phyloP scores from a whole-genome alignment of 2,888 invertebrate species.

The Epicampocera succincta region DNA sequence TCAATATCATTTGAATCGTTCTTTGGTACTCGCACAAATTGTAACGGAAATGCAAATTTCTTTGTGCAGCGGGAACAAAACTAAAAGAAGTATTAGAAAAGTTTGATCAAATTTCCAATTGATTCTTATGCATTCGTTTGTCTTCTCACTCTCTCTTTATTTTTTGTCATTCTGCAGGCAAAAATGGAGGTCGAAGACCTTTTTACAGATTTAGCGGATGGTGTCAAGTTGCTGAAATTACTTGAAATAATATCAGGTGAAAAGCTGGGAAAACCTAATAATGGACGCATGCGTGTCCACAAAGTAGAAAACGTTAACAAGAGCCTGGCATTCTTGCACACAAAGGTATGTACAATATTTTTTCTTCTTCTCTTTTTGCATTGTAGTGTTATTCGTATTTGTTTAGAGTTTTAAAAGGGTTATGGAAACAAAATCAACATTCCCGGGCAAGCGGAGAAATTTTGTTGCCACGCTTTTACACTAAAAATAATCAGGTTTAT shows the following conservation, averaged over 20 bases:
- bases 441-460: no score
- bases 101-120: constrained; percentile 44
- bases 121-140: constrained; percentile 16
- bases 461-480: no score
- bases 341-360: constrained; percentile 85
- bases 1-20: constrained; percentile 14
- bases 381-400: no score
- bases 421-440: no score
- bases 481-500: no score
- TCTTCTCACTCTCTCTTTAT: not conserved
- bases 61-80: not conserved
- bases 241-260: constrained; percentile 99
- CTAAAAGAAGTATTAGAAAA: not conserved
- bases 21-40: no score
- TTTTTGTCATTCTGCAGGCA: constrained; percentile 84
- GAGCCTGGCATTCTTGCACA: constrained; percentile 96
- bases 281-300: constrained; percentile 97
- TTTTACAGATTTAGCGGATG: constrained; percentile 97
- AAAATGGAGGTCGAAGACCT: constrained; percentile 99
- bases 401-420: no score
- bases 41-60: constrained; percentile 50
- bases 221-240: constrained; percentile 93
- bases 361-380: no score
- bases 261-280: constrained; percentile 97
- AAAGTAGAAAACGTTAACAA: constrained; percentile 99